Evolutionary conservation across 1,140 invertebrate genomes (phyloP).

Genomic region (Drosophila lini): DNA sequence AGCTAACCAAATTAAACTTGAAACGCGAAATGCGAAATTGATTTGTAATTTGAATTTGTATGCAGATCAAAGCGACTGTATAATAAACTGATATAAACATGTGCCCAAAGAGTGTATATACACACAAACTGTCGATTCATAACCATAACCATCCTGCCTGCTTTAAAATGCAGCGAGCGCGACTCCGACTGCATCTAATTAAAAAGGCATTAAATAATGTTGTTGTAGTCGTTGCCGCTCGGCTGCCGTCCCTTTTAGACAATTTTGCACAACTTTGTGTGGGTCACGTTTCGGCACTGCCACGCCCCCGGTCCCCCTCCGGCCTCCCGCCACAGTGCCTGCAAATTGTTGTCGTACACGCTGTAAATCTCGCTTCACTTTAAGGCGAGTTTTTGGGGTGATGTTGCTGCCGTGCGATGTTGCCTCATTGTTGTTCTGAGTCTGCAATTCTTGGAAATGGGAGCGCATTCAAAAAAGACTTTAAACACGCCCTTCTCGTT

Average conservation of each 20-base stretch:
- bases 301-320: constrained; percentile 14
- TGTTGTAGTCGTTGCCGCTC: constrained; percentile 36
- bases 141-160: constrained; percentile 18
- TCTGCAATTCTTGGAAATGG: constrained; percentile 72
- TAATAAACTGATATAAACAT: constrained; percentile 34
- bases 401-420: constrained; percentile 20
- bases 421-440: constrained; percentile 45
- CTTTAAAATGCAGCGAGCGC: constrained; percentile 72
- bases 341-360: constrained; percentile 77
- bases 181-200: constrained; percentile 72
- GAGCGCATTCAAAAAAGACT: constrained; percentile 57
- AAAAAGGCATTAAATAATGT: constrained; percentile 77
- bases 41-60: constrained; percentile 82
- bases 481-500: constrained; percentile 46
- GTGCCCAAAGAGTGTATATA: constrained; percentile 18
- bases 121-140: constrained; percentile 26
- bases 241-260: constrained; percentile 43
- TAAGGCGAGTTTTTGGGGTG: constrained; percentile 61
- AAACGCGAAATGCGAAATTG: constrained; percentile 77
- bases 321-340: constrained; percentile 51
- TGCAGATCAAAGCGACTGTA: constrained; percentile 72
- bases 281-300: constrained; percentile 73
- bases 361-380: constrained; percentile 74
- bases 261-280: constrained; percentile 73
- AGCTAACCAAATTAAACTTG: constrained; percentile 75